Evolutionary conservation across 2,888 invertebrate species (phyloP).

Genomic region (Dichetophora obliterata): DNA sequence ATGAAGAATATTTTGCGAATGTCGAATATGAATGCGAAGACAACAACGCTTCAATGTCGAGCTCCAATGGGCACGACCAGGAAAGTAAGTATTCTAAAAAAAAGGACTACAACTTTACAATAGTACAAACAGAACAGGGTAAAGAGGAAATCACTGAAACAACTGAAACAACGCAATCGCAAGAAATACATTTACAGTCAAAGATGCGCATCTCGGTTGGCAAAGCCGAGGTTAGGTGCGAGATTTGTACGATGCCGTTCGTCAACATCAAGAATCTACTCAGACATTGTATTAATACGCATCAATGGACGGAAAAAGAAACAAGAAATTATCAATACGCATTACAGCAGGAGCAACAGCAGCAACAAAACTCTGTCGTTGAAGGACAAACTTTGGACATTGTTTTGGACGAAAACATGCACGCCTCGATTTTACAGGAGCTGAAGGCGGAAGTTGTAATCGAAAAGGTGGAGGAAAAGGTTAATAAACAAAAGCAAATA

Average conservation of each 20-base stretch:
- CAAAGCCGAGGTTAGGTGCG: constrained; percentile 46
- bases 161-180: constrained; percentile 16
- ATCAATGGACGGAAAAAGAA: constrained; percentile 14
- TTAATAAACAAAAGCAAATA: neutral
- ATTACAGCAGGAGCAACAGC: constrained; percentile 19
- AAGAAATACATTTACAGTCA: neutral
- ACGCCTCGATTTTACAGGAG: neutral
- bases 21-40: constrained; percentile 17
- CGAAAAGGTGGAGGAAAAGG: neutral
- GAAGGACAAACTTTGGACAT: neutral
- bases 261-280: constrained; percentile 46
- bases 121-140: constrained; percentile 52
- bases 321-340: neutral
- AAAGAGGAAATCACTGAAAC: constrained; percentile 50
- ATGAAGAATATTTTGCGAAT: constrained; percentile 28
- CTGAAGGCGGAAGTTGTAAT: neutral
- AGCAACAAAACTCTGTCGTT: neutral
- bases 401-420: neutral
- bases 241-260: constrained; percentile 49
- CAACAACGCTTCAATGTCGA: constrained; percentile 42
- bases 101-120: constrained; percentile 55
- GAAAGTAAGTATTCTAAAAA: constrained; percentile 24
- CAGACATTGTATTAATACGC: constrained; percentile 41
- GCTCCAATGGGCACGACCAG: constrained; percentile 38
- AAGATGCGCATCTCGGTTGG: neutral